Percentiles rank a stretch among this genome's conserved stretches.
These are phyloP conservation scores for Acanthosepion esculentum DNA, from an alignment of 2,888 invertebrate genomes.

Conservation along the genomic window DNA sequence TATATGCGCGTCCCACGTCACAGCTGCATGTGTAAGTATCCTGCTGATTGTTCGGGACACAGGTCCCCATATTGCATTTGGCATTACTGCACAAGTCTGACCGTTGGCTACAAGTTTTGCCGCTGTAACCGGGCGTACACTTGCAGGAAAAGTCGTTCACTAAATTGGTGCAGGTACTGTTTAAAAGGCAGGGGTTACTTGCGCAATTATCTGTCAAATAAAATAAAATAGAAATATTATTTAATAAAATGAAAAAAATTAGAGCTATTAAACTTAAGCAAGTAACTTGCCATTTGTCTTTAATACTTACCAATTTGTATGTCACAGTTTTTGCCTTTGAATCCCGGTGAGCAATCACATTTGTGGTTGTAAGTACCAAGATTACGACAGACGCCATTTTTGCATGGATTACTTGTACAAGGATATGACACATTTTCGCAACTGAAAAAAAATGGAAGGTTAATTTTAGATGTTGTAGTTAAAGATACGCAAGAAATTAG, in stretches of 20 bases:
- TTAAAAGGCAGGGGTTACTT: slow-evolving; percentile 61
- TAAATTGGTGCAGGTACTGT: slow-evolving; percentile 57
- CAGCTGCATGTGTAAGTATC: slow-evolving; percentile 55
- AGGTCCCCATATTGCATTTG: slow-evolving; percentile 49
- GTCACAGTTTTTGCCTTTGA: slow-evolving; percentile 88
- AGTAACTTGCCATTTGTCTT: too few relatives aligned
- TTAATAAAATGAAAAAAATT: too few relatives aligned
- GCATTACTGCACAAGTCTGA: slow-evolving; percentile 46
- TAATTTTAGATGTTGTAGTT: too few relatives aligned
- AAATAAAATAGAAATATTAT: neutral
- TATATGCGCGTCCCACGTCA: slow-evolving; percentile 52
- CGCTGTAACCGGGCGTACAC: slow-evolving; percentile 68
- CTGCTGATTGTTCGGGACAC: slow-evolving; percentile 51
- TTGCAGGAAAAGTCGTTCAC: slow-evolving; percentile 57
- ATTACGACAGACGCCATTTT: neutral
- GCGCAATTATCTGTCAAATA: slow-evolving; percentile 58
- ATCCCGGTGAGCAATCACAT: slow-evolving; percentile 92
- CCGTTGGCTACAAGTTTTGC: slow-evolving; percentile 53
- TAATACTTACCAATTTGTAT: slow-evolving; percentile 66
- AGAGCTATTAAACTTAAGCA: too few relatives aligned
- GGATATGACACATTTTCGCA: neutral
- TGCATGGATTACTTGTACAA: neutral
- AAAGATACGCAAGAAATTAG: too few relatives aligned
- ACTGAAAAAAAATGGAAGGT: neutral
- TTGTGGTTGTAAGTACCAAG: slow-evolving; percentile 67